Evolutionary conservation across 2,113 vertebrate genomes (phyloP).

Genomic region (Hippocampus guttulatus): DNA sequence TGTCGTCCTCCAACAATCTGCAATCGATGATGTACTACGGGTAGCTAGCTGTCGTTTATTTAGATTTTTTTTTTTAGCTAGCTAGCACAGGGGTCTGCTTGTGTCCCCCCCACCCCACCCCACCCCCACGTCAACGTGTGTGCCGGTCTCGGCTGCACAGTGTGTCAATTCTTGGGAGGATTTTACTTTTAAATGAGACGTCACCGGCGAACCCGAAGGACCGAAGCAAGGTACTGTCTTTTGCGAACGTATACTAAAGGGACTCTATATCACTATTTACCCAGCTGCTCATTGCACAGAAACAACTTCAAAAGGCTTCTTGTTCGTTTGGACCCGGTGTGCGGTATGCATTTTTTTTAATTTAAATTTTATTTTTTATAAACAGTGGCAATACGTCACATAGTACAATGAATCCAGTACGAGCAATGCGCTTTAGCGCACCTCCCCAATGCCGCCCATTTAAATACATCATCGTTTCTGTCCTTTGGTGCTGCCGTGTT

Average conservation of each 20-base stretch:
- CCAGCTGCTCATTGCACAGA: not conserved
- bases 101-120: not conserved
- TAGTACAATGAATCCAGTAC: not conserved
- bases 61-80: not conserved
- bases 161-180: slow-evolving; percentile 2
- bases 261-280: not conserved
- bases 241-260: not conserved
- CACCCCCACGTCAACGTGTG: not conserved
- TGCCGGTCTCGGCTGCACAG: not conserved
- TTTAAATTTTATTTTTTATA: too few species aligned
- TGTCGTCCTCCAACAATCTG: too few species aligned
- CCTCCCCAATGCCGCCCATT: too few species aligned
- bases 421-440: too few species aligned
- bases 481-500: not conserved
- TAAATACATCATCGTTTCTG: not conserved
- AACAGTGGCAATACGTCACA: not conserved
- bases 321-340: not conserved
- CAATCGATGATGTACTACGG: too few species aligned
- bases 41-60: not conserved
- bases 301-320: not conserved
- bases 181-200: slow-evolving; percentile 6
- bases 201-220: not conserved
- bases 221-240: not conserved
- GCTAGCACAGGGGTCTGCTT: not conserved
- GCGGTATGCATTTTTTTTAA: not conserved